Evolutionary conservation across 2,888 invertebrate species (phyloP).

Genomic region (Epistrophella euchroma): DNA sequence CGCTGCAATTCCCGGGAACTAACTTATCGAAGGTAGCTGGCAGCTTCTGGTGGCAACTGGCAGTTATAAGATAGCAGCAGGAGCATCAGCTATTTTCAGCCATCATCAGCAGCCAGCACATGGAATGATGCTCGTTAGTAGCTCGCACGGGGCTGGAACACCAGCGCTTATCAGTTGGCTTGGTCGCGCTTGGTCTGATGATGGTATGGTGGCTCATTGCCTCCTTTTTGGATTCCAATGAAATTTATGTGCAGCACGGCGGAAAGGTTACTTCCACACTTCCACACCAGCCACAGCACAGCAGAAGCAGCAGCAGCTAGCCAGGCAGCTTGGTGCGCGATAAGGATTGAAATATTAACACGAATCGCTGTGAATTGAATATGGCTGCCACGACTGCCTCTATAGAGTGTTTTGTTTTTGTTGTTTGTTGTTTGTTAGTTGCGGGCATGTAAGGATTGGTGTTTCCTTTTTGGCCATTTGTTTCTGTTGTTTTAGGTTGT

Average conservation of each 20-base stretch:
- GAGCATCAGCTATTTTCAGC: slow-evolving; percentile 42
- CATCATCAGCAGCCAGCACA: slow-evolving; percentile 12
- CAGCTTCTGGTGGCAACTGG: slow-evolving; percentile 70
- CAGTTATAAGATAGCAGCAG: slow-evolving; percentile 69
- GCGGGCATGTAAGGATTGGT: slow-evolving; percentile 58
- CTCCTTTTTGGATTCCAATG: slow-evolving; percentile 66
- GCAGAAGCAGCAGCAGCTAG: slow-evolving; percentile 44
- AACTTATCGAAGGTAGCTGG: slow-evolving; percentile 73
- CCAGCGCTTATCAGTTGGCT: slow-evolving; percentile 67
- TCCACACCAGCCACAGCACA: slow-evolving; percentile 50
- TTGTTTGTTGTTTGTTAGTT: slow-evolving; percentile 32
- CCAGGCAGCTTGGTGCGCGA: slow-evolving; percentile 75
- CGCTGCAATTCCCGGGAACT: slow-evolving; percentile 63
- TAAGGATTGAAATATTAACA: slow-evolving; percentile 77
- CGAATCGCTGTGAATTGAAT: slow-evolving; percentile 75
- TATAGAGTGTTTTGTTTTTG: slow-evolving; percentile 24
- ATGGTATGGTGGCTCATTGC: slow-evolving; percentile 47
- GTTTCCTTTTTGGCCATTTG: slow-evolving; percentile 72
- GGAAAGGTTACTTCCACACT: slow-evolving; percentile 75
- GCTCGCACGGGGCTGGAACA: slow-evolving; percentile 54
- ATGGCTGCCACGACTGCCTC: slow-evolving; percentile 65
- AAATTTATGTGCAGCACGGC: slow-evolving; percentile 75
- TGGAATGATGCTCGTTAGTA: slow-evolving; percentile 74
- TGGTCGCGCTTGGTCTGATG: slow-evolving; percentile 44
- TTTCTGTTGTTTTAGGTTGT: slow-evolving; percentile 43